Base-by-base conservation (phyloP, 1,140 invertebrate genomes). In the Hylaeus volcanicus region DNA sequence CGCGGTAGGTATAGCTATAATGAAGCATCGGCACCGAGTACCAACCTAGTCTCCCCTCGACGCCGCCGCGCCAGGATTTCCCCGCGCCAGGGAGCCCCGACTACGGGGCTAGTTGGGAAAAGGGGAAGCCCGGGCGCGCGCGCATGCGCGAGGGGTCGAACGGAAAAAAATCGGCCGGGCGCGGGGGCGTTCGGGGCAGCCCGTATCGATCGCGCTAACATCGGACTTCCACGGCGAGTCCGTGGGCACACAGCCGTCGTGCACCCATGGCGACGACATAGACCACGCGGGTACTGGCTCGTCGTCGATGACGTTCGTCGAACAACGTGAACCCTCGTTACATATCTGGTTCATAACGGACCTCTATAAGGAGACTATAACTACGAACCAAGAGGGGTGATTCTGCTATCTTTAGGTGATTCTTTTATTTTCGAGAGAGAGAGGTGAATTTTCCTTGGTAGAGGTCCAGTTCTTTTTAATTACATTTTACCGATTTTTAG, bases 181-280 rank as follows among this genome's bases (percentile, higher is more conserved):
- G 63, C 2, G 74, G 86, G 90, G 86, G 89, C 89, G 85, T 87
- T 88, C 5, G 74, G 86, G 90, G 86, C 88, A 88, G 90, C 83
- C 84, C 89, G 91, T 93, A 93, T 93, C 92, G 92, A 93, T 93
- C 92, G 90, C 87, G 82, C 88, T 85, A 89, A 90, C 90, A 91
- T 90, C 86, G 81, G 86, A 86, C 85, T 90, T 26, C 88, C 90
- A 87, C 88, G 81, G 82, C 75, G 74, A 71, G 73, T 86, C 77
- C 74, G 79, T 72, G 82, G 72, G 82, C 83, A 86, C 61, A 85
- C 61, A 85, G 74, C 73, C 78, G 73, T 71, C 82, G 74, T 81
- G 82, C 76, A 58, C 48, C 77, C 77, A 63, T 73, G 75, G 66
- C 78, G 83, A 79, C 74, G 74, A 70, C 60, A 56, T 66, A 61